phyloP scores from a whole-genome alignment of 1,140 invertebrate species.

The Drosophila azteca region DNA sequence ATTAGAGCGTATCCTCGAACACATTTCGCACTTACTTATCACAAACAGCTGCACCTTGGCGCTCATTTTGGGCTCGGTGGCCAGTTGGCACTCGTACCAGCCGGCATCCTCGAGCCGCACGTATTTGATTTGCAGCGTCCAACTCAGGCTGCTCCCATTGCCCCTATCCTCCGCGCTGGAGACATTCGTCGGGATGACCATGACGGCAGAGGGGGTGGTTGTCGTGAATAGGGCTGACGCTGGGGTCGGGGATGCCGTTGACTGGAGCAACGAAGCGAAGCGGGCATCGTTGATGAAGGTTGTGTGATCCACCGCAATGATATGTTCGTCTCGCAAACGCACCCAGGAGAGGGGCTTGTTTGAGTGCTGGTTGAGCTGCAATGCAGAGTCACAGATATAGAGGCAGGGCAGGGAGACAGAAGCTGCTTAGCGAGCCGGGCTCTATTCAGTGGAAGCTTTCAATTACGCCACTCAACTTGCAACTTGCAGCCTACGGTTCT shows the following conservation, averaged over 20 bases:
- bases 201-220: neutral
- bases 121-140: slow-evolving; percentile 93
- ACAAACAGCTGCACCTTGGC: slow-evolving; percentile 88
- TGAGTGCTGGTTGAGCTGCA: slow-evolving; percentile 73
- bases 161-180: slow-evolving; percentile 77
- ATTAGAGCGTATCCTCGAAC: too few species aligned
- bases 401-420: neutral
- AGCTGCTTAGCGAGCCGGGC: too few species aligned
- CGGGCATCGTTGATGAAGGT: slow-evolving; percentile 95
- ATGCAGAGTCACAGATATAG: neutral
- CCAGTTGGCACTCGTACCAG: slow-evolving; percentile 89
- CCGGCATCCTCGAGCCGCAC: slow-evolving; percentile 86
- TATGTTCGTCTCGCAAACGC: slow-evolving; percentile 92
- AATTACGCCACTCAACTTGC: slow-evolving; percentile 49
- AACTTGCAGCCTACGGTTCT: slow-evolving; percentile 21
- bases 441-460: slow-evolving; percentile 30
- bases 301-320: slow-evolving; percentile 91
- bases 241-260: slow-evolving; percentile 15
- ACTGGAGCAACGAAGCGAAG: slow-evolving; percentile 91
- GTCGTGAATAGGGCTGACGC: slow-evolving; percentile 10
- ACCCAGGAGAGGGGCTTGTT: slow-evolving; percentile 97
- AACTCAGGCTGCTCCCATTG: slow-evolving; percentile 89
- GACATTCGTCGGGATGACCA: slow-evolving; percentile 10
- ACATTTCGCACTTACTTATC: slow-evolving; percentile 85
- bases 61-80: slow-evolving; percentile 88